Base-by-base conservation (phyloP, 2,113 vertebrate species). In the rat (Rattus norvegicus) region DNA sequence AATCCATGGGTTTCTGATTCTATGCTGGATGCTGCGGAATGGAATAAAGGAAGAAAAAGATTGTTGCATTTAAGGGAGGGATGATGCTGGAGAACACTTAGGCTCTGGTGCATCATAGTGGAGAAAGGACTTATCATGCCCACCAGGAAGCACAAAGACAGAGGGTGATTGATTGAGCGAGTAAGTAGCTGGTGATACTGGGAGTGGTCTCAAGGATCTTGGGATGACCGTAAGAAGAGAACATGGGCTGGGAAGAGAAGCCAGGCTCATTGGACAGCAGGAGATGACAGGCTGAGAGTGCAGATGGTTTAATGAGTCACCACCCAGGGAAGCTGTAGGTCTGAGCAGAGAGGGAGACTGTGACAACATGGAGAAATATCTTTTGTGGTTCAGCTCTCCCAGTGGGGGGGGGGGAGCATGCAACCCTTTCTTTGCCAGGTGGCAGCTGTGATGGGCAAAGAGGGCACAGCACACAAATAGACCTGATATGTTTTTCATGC, bases 341-440 rank as follows among this genome's bases (percentile, higher is more conserved):
- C 67, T 77, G 36, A 79, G 56, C 28, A 52, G 56, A 61, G 59
- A 36, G 2, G 61, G 33, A n/a, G 26, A 26, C 24, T 7, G 0
- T 7, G 3, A 6, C 61, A n/a, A 13, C 26, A 14, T 52, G 28
- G 12, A 36, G 79, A 75, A 81, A 13, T 22, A 7, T 22, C 43
- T 26, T 59, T 28, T 19, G 17, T 10, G 19, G 26, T 69, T 72
- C n/a, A 17, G 30, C 13, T 89, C 17, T 79, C 79, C 14, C 24
- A 7, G 3, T 8, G 17, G 16, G 9, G 9, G n/a, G n/a, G 4
- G n/a, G 3, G 3, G n/a, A n/a, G 5, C 1, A 7, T 13, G 24
- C 7, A 10, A 70, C 30, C 3, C 47, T 36, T 19, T 59, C 83
- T 76, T 12, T 69, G 56, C 12, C 39, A 72, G 65, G 11, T 4